Conservation (phyloP, 1,140 invertebrate species). For the Panulirus ornatus region DNA sequence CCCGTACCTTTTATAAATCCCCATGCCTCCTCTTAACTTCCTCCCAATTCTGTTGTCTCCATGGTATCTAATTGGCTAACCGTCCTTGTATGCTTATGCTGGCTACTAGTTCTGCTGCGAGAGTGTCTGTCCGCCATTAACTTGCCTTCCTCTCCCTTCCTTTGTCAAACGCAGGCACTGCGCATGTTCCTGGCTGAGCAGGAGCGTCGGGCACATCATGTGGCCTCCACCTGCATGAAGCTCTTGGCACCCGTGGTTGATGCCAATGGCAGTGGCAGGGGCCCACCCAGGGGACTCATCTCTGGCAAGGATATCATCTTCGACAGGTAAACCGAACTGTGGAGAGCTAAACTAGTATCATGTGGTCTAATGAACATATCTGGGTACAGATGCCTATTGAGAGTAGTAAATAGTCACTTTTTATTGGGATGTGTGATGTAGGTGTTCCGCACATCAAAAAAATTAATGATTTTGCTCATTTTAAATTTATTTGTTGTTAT, state of each 20-base stretch:
- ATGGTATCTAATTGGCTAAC: not conserved
- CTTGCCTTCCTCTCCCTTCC: not conserved
- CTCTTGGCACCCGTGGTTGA: not conserved
- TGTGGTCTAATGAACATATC: not conserved
- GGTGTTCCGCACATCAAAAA: not conserved
- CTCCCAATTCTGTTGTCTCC: not conserved
- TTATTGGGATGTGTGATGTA: not conserved
- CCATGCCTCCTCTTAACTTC: not conserved
- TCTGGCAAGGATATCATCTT: conserved; percentile 20
- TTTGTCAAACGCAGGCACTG: not conserved
- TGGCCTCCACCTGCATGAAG: not conserved
- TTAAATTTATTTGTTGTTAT: not conserved
- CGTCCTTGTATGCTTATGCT: no score
- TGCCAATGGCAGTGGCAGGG: not conserved
- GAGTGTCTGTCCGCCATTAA: not conserved
- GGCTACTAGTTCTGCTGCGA: no score
- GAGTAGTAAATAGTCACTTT: not conserved
- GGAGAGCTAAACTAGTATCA: not conserved
- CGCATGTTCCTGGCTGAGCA: conserved; percentile 18
- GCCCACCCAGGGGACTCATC: not conserved
- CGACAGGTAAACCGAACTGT: conserved; percentile 45
- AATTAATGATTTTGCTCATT: not conserved
- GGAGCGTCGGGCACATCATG: not conserved
- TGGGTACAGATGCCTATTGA: not conserved
- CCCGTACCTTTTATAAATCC: not conserved